phyloP scores from a whole-genome alignment of 2,797 vertebrate genomes.

The Notolepis coatsorum region DNA sequence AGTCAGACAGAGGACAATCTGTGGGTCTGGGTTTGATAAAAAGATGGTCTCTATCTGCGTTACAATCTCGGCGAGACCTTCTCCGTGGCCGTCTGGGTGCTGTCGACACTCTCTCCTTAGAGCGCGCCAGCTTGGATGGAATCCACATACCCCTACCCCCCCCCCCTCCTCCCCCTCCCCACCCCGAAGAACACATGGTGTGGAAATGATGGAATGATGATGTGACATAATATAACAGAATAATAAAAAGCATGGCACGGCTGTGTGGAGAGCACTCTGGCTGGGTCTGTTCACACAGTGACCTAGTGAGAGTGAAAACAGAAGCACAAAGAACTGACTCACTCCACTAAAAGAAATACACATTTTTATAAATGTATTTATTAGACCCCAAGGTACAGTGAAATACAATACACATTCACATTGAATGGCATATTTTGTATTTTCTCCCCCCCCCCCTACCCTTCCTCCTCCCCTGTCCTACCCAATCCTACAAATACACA shows the following conservation, averaged over 20 bases:
- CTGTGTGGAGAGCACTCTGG: constrained; percentile 17
- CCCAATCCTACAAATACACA: too few species aligned
- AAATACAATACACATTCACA: too few species aligned
- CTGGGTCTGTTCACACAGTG: too few species aligned
- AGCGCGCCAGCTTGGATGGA: constrained; percentile 24
- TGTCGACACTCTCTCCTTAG: constrained; percentile 47
- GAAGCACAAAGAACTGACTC: constrained; percentile 1
- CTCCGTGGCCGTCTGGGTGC: constrained; percentile 22
- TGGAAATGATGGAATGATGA: constrained; percentile 44
- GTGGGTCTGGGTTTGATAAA: constrained; percentile 21
- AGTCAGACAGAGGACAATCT: constrained; percentile 12
- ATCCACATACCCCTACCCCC: constrained; percentile 23
- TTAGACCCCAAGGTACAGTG: too few species aligned
- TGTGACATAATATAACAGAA: constrained; percentile 43
- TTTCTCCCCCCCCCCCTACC: too few species aligned
- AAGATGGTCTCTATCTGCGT: constrained; percentile 3
- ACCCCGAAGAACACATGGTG: constrained; percentile 31
- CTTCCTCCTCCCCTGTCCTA: too few species aligned
- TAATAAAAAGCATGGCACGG: constrained; percentile 36
- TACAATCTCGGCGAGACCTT: constrained; percentile 17
- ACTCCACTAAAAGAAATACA: too few species aligned
- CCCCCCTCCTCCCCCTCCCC: constrained; percentile 5
- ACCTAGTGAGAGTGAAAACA: constrained; percentile 16
- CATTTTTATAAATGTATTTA: too few species aligned
- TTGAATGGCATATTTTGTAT: too few species aligned